phyloP scores from a whole-genome alignment of 2,888 invertebrate genomes.

The Zeuzera pyrina region DNA sequence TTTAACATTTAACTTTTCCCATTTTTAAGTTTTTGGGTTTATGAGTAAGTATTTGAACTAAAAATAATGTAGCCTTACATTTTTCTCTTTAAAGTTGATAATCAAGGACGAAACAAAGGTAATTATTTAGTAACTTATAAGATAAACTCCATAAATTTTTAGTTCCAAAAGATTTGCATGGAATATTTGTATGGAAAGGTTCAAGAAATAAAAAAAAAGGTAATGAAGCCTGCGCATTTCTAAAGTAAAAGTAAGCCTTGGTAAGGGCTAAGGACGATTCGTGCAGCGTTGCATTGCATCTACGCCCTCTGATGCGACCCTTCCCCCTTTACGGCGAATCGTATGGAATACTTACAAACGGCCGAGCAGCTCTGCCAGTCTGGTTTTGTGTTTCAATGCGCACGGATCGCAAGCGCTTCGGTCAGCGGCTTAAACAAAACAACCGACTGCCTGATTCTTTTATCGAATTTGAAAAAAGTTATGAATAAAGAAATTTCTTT shows the following conservation, averaged over 20 bases:
- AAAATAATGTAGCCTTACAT: no score
- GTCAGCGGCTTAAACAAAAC: constrained; percentile 20
- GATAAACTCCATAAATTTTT: no score
- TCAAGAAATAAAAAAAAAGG: no score
- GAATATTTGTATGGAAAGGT: no score
- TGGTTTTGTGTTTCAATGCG: constrained; percentile 65
- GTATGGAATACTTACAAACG: constrained; percentile 66
- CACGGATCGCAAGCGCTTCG: constrained; percentile 55
- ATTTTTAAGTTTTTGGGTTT: no score
- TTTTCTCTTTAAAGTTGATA: no score
- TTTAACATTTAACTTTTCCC: no score
- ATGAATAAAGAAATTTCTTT: constrained; percentile 14
- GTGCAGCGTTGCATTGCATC: constrained; percentile 61
- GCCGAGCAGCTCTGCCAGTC: constrained; percentile 56
- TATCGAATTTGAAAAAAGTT: constrained; percentile 39
- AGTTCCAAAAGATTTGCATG: no score
- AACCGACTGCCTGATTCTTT: constrained; percentile 33
- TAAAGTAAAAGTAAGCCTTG: constrained; percentile 30
- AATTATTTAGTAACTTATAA: no score
- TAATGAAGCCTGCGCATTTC: no score
- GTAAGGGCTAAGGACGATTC: constrained; percentile 62
- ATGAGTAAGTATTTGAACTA: no score
- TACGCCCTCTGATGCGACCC: constrained; percentile 67
- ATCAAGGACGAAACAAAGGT: no score
- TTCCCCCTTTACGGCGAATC: constrained; percentile 67